phyloP scores from a whole-genome alignment of 1,140 invertebrate species.

The Melipona quadrifasciata region DNA sequence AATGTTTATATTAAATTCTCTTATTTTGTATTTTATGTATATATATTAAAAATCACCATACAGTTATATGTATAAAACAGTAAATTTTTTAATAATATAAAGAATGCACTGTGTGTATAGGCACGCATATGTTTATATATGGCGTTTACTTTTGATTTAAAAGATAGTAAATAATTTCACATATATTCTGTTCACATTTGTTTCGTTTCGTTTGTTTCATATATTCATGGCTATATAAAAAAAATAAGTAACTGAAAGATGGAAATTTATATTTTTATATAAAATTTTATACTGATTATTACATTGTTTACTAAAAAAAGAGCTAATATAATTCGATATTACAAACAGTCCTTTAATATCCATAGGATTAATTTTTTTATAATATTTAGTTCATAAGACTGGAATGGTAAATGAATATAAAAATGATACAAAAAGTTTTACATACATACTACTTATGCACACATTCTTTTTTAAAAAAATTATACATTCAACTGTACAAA shows the following conservation, averaged over 20 bases:
- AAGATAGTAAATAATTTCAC: neutral
- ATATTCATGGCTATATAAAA: neutral
- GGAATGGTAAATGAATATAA: conserved; percentile 37
- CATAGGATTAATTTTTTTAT: conserved; percentile 1
- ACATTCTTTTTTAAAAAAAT: conserved; percentile 11
- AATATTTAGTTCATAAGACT: conserved; percentile 21
- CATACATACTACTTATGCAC: conserved; percentile 3
- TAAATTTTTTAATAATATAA: neutral
- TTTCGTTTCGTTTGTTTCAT: neutral
- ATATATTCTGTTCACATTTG: neutral
- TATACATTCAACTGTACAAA: conserved; percentile 47
- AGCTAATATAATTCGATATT: conserved; percentile 26
- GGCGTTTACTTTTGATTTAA: neutral
- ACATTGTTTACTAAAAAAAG: conserved; percentile 1
- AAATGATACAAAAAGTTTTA: conserved; percentile 27
- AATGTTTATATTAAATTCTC: neutral
- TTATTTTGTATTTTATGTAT: too few relatives aligned
- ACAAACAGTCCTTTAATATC: conserved; percentile 21
- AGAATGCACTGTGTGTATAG: neutral
- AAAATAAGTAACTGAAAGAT: neutral
- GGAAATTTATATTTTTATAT: conserved; percentile 3
- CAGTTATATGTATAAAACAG: neutral
- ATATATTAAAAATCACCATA: neutral
- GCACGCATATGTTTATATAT: neutral
- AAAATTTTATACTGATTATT: conserved; percentile 20